Evolutionary conservation across 2,888 invertebrate species (phyloP).

Genomic region (Microctonus aethiopoides): DNA sequence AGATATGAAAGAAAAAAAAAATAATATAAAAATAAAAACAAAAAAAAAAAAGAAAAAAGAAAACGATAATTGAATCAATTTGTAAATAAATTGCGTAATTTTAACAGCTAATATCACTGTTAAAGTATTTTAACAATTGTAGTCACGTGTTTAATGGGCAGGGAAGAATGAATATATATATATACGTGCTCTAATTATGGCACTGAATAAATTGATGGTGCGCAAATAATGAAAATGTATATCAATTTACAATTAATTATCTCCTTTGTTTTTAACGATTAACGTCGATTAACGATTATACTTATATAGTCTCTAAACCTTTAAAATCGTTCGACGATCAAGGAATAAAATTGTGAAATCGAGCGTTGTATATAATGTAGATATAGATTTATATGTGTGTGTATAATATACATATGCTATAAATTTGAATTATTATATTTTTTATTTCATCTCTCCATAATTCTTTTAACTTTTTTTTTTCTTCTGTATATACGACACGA

Average conservation of each 20-base stretch:
- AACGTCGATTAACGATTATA: constrained; percentile 42
- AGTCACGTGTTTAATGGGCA: constrained; percentile 1
- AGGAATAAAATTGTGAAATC: constrained; percentile 49
- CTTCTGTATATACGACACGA: background rate
- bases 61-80: background rate
- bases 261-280: constrained; percentile 35
- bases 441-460: constrained; percentile 27
- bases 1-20: background rate
- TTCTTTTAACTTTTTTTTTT: constrained; percentile 15
- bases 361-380: constrained; percentile 28
- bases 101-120: constrained; percentile 32
- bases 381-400: background rate
- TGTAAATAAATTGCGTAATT: constrained; percentile 29
- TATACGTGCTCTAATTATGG: constrained; percentile 22
- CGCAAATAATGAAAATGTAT: constrained; percentile 9
- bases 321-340: constrained; percentile 45
- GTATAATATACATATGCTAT: background rate
- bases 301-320: constrained; percentile 40
- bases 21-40: background rate
- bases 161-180: constrained; percentile 21
- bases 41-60: background rate
- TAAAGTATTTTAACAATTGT: constrained; percentile 15
- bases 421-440: constrained; percentile 40
- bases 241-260: constrained; percentile 26
- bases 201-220: constrained; percentile 23